Base-by-base conservation (phyloP, 1,140 invertebrate genomes). In the Agrilus planipennis region DNA sequence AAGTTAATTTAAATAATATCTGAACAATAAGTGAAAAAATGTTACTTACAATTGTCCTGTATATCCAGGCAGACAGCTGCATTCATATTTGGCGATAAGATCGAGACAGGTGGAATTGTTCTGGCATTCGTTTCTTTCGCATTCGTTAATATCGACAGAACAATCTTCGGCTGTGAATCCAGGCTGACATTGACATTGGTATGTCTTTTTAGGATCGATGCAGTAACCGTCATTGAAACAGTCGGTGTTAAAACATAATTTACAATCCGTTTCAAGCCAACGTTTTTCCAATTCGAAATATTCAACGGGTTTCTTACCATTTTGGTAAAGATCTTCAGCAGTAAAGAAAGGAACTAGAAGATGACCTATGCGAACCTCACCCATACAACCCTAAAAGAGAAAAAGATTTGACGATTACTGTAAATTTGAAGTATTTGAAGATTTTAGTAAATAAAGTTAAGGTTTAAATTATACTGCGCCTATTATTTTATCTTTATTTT, bases 291-390 rank as follows among this genome's bases (percentile, higher is more conserved):
- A 58, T 5, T 71, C 65, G 39, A 79, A 71, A 51, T 68, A 69
- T 23, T 75, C 69, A 15, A 65, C 60, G 39, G 60, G 58, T 22
- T 62, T 55, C 21, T 61, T 62, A 12, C 68, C 65, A 40, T 75
- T 76, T 29, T 72, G 69, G 58, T 84, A 82, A 27, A 86, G 71
- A 58, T 83, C 72, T 28, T 73, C 63, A 47, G 76, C 72, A 21
- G 77, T 73, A 60, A 91, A 95, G 60, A 86, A 96, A n/a, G 92
- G 89, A 23, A 95, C 61, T 12, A 95, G 69, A 42, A 90, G 71
- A 27, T 72, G 72, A 11, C 84, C 85, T 39, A 97, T 79, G 43
- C 88, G 72, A 17, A 92, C 79, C 60, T 93, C 88, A n/a, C 83
- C 79, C 40, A 97, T 61, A 58, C 93, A 97, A 2, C 93, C 94